These are phyloP conservation scores for Melipona bicolor DNA, from an alignment of 2,888 invertebrate genomes.

Conservation along the genomic window DNA sequence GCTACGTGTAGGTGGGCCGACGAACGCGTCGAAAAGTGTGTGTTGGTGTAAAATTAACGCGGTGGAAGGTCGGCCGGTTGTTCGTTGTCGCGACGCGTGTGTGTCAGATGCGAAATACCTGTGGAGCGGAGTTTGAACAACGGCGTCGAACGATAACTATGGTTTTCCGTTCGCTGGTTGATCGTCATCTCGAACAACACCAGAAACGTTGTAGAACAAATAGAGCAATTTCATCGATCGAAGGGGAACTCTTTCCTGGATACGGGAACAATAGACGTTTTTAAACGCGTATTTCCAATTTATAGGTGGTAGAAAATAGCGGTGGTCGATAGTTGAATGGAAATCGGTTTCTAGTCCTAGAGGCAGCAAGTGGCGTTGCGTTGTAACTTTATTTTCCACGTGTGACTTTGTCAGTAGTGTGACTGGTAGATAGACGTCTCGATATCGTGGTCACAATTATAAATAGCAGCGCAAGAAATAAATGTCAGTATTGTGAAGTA, in stretches of 20 bases:
- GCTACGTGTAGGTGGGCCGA: conserved; percentile 42
- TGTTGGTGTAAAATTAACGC: conserved; percentile 59
- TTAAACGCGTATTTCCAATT: not conserved
- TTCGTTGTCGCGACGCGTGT: conserved; percentile 23
- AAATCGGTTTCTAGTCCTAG: not conserved
- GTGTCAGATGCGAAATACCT: conserved; percentile 26
- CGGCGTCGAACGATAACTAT: conserved; percentile 10
- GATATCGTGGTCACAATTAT: not conserved
- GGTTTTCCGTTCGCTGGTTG: not conserved
- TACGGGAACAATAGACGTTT: not conserved
- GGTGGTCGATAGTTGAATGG: conserved; percentile 21
- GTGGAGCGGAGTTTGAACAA: not conserved
- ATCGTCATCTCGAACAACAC: not conserved
- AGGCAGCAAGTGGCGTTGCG: not conserved
- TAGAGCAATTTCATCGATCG: conserved; percentile 14
- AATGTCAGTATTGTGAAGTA: not conserved
- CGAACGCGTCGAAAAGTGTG: conserved; percentile 56
- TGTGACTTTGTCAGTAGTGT: not conserved
- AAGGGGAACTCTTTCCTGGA: not conserved
- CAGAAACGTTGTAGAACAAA: not conserved
- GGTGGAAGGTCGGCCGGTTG: conserved; percentile 16
- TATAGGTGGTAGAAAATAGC: conserved; percentile 7
- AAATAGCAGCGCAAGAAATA: not conserved
- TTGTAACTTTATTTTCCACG: not conserved
- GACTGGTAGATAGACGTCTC: not conserved